Percentiles rank a stretch among this genome's conserved stretches.
Evolutionary conservation across 2,797 vertebrate species (phyloP).

Genomic region (Rhinophrynus dorsalis): DNA sequence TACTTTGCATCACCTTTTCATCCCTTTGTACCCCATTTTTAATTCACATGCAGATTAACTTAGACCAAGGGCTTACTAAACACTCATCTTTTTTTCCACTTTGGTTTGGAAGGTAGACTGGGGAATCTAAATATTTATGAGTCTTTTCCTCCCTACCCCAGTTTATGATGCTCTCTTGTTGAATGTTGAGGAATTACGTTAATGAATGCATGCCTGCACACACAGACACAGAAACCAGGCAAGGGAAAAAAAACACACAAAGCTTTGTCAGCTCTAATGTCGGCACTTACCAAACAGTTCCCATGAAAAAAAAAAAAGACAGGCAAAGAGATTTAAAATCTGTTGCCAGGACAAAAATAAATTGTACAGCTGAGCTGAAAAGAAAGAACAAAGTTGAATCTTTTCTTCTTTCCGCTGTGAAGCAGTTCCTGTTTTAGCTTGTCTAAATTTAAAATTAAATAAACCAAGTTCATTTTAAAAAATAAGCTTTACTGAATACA

Average conservation of each 20-base stretch:
- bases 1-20: slow-evolving; percentile 77
- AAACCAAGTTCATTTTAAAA: slow-evolving; percentile 51
- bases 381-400: slow-evolving; percentile 63
- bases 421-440: slow-evolving; percentile 54
- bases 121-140: slow-evolving; percentile 77
- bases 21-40: slow-evolving; percentile 68
- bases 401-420: slow-evolving; percentile 58
- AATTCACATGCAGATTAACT: slow-evolving; percentile 84
- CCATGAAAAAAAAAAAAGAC: slow-evolving; percentile 61
- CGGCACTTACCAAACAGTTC: slow-evolving; percentile 65
- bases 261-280: slow-evolving; percentile 64
- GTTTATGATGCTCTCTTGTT: slow-evolving; percentile 72
- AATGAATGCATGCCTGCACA: slow-evolving; percentile 85
- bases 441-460: slow-evolving; percentile 54
- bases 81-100: slow-evolving; percentile 59
- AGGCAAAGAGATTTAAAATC: slow-evolving; percentile 58
- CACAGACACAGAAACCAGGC: slow-evolving; percentile 76
- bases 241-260: slow-evolving; percentile 59
- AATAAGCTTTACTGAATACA: slow-evolving; percentile 30
- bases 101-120: slow-evolving; percentile 60
- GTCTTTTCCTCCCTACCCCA: slow-evolving; percentile 50
- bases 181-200: slow-evolving; percentile 74
- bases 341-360: slow-evolving; percentile 69
- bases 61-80: slow-evolving; percentile 66
- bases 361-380: slow-evolving; percentile 60